A percentile compares a stretch with the other conserved stretches of the same genome.
phyloP scores from a whole-genome alignment of 2,797 vertebrate genomes.

The Trachops cirrhosus region DNA sequence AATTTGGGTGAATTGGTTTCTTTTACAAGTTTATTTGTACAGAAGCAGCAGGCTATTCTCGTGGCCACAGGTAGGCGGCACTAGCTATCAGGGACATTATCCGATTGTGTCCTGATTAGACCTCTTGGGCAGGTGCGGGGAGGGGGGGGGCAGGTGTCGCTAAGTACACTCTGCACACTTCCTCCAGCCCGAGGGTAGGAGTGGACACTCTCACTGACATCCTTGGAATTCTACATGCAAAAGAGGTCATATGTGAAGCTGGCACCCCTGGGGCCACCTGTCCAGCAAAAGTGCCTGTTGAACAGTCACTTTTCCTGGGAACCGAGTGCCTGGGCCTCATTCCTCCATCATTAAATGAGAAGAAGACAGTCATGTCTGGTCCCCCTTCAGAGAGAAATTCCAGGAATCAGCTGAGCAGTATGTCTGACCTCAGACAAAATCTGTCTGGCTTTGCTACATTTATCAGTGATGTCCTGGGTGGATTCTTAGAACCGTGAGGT shows the following conservation, averaged over 20 bases:
- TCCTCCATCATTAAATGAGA: not conserved
- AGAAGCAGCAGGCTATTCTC: not conserved
- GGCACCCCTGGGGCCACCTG: not conserved
- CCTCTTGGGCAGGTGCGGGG: accelerated
- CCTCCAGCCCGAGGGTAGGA: not conserved
- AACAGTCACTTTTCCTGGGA: not conserved
- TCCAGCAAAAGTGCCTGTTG: too few relatives aligned
- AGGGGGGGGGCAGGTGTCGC: not conserved
- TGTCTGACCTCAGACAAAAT: not conserved
- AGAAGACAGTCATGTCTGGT: not conserved
- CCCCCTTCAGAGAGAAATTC: not conserved
- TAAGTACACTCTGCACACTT: not conserved
- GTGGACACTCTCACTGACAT: not conserved
- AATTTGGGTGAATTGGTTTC: not conserved
- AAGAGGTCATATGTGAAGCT: not conserved
- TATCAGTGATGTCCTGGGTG: not conserved
- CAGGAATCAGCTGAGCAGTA: not conserved
- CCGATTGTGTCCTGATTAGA: not conserved
- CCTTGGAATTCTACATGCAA: not conserved
- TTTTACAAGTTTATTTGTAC: not conserved
- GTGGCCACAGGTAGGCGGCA: not conserved
- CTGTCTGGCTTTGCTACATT: not conserved
- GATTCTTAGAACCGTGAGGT: not conserved
- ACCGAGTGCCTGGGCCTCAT: not conserved
- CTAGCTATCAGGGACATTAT: not conserved